These are phyloP conservation scores for Alsophila aescularia DNA, from an alignment of 2,888 invertebrate genomes.

Conservation along the genomic window DNA sequence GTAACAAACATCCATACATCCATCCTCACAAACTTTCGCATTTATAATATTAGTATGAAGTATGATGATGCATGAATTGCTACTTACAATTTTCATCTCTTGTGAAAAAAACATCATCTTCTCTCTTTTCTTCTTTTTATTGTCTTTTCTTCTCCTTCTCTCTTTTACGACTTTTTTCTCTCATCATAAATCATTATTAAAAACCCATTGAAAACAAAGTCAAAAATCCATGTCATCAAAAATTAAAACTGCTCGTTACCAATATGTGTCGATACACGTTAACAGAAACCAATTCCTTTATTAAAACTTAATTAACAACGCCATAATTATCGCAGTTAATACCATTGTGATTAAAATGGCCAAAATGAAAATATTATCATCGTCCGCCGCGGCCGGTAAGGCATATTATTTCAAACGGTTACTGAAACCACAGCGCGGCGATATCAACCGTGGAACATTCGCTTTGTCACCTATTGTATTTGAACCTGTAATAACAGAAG, in stretches of 20 bases:
- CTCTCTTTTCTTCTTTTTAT: no score
- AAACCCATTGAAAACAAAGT: not conserved
- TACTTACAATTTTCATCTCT: no score
- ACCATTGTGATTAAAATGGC: conserved; percentile 18
- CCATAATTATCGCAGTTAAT: conserved; percentile 15
- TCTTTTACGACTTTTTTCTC: no score
- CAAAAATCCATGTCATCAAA: not conserved
- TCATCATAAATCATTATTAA: no score
- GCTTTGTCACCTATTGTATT: conserved; percentile 55
- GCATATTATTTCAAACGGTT: conserved; percentile 39
- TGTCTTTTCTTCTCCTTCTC: no score
- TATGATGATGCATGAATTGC: no score
- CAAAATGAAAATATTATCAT: not conserved
- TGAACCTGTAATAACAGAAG: conserved; percentile 55
- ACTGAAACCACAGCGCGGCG: conserved; percentile 59
- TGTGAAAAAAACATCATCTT: no score
- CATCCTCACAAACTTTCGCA: no score
- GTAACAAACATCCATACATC: no score
- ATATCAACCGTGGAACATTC: conserved; percentile 53
- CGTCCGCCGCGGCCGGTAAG: conserved; percentile 8
- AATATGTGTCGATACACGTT: not conserved
- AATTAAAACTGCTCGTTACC: no score
- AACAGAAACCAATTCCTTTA: conserved; percentile 3
- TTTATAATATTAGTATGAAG: no score
- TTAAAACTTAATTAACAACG: conserved; percentile 19